These are phyloP conservation scores for Alentia gelatinosa DNA, from an alignment of 2,888 invertebrate species.

Conservation along the genomic window DNA sequence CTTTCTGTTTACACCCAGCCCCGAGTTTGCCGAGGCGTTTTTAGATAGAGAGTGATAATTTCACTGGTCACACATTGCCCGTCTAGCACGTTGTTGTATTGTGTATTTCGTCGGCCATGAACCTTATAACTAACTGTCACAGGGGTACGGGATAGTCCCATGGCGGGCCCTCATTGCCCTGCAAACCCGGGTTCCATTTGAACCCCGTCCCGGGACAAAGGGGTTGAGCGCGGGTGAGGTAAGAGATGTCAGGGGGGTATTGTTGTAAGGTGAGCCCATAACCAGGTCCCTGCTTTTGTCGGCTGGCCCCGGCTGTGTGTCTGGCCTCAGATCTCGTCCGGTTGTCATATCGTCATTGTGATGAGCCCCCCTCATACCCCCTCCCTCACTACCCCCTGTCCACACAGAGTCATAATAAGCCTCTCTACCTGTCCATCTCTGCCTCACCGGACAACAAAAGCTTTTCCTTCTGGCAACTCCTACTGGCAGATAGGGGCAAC, in stretches of 20 bases:
- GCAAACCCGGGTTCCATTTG: constrained; percentile 40
- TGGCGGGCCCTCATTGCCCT: not conserved
- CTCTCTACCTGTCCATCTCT: constrained; percentile 28
- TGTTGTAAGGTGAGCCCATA: constrained; percentile 51
- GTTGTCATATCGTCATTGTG: constrained; percentile 48
- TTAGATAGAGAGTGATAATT: constrained; percentile 50
- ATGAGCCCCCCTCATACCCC: not conserved
- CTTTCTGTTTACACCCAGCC: constrained; percentile 31
- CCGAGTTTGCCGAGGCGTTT: constrained; percentile 32
- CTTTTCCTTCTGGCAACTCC: not conserved
- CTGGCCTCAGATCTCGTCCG: constrained; percentile 41
- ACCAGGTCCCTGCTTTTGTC: constrained; percentile 44
- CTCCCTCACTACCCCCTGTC: not conserved
- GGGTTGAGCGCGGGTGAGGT: constrained; percentile 41
- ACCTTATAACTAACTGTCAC: constrained; percentile 33
- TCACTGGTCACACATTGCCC: not conserved
- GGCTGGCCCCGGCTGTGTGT: not conserved
- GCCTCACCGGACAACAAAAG: not conserved
- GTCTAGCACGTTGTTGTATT: not conserved
- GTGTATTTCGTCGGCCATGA: not conserved
- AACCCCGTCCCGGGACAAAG: constrained; percentile 4
- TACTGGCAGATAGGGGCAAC: no score
- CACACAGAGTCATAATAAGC: constrained; percentile 37
- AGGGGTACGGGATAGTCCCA: not conserved
- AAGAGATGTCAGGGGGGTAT: constrained; percentile 48